Percentiles rank a stretch among this genome's conserved stretches.
Conservation (phyloP, 2,888 invertebrate genomes). For the Nomada ruficornis region DNA sequence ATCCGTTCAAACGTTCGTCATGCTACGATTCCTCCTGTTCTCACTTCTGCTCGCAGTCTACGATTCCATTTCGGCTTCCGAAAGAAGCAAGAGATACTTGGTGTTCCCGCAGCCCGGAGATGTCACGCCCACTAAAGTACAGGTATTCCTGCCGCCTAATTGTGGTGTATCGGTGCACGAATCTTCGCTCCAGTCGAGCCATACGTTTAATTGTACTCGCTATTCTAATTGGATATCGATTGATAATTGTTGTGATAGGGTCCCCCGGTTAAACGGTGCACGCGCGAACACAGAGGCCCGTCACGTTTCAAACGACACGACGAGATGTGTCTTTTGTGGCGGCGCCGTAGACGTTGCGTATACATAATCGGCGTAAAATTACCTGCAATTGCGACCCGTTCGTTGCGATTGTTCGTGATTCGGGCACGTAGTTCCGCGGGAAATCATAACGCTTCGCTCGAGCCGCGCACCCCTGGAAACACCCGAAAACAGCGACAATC, state of each 20-base stretch:
- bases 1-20: background rate
- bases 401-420: background rate
- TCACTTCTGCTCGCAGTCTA: conserved; percentile 16
- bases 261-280: background rate
- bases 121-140: conserved; percentile 75
- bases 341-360: background rate
- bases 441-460: too few species aligned
- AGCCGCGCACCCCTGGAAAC: background rate
- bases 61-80: background rate
- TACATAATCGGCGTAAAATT: conserved; percentile 2
- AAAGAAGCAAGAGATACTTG: conserved; percentile 71
- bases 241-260: conserved; percentile 21
- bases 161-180: too few species aligned
- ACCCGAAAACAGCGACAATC: background rate
- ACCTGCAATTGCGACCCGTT: conserved; percentile 1
- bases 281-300: background rate
- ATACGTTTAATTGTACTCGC: conserved; percentile 15
- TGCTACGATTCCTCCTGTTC: conserved; percentile 9
- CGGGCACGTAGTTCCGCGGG: background rate
- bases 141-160: conserved; percentile 69
- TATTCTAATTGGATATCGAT: conserved; percentile 29
- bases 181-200: background rate
- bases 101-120: conserved; percentile 75
- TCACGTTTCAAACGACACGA: conserved; percentile 26
- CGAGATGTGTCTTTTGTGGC: background rate